Evolutionary conservation across 2,797 vertebrate genomes (phyloP), one percentile per base, ranked within the genome.

Genomic region (Alcedo atthis): DNA sequence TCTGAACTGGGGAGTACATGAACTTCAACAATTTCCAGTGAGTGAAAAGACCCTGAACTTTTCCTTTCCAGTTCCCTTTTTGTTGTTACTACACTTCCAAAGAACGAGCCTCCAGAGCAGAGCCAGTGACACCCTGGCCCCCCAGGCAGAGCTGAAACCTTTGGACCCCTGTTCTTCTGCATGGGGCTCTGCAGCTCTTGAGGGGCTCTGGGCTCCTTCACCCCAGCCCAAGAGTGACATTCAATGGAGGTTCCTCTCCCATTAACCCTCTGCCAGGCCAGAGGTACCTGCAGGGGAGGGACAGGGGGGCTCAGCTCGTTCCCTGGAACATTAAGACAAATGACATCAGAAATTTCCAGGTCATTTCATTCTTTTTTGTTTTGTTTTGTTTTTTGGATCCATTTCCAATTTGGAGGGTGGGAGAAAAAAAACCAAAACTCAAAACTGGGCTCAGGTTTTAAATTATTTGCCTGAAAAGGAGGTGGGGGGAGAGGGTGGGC

Each of bases 381-480:
- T 49, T 49, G 5, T 30, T 53, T 53, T 85, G 79, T 90, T 80
- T 43, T 89, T 93, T 91, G 83, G 89, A 89, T 92, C 82, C 66
- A n/a, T 95, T 78, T 55, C 84, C 71, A 90, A 76, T 66, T 69
- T 70, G 85, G 93, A 88, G 59, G 75, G 86, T 66, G 90, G 80
- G 85, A 86, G 91, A 86, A 84, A 80, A 45, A 90, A 45, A 90
- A 94, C 42, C 82, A 46, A 89, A 94, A 59, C 22, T 42, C 78
- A 76, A 82, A 87, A 79, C 68, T 76, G 49, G 89, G 92, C 94
- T 93, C 74, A 63, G 53, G 62, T 77, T 91, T 95, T 89, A 84
- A 85, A 81, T 89, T 89, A 93, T 95, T 86, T 71, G 89, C 90
- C 74, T 74, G 69, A 80, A 83, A 89, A 37, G 37, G 76, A 87